Base-by-base conservation (phyloP, 2,797 vertebrate genomes). In the Poecile montanus region DNA sequence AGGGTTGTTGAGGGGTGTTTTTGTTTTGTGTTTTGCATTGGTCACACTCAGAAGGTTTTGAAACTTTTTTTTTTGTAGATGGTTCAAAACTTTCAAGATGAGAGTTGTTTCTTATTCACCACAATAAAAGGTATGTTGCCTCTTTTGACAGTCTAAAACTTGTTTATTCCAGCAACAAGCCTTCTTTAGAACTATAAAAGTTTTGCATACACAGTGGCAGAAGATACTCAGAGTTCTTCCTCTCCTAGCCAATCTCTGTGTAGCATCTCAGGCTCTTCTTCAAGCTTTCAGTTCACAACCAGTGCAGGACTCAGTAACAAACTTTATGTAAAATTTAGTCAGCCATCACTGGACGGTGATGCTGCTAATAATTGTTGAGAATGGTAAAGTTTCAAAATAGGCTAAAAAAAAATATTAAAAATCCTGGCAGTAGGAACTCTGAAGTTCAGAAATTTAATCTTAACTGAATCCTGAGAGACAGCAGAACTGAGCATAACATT, bases 61-160 rank as follows among this genome's bases (percentile, higher is more conserved):
- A n/a, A 94, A 22, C 42, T 32, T 29, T 29, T 93, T 89, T 74
- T 70, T 72, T 89, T 89, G 75, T 94, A 99, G 99, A 99, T 99
- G 99, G 99, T 99, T 98, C 99, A 99, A 94, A 99, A 99, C 97
- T 98, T 99, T 97, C 98, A 98, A 84, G 99, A 99, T 89, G 99
- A 99, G 97, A 99, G 98, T 97, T 99, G 98, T 97, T 99, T 99
- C 98, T 97, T 99, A 96, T 98, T 99, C 97, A 98, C 98, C 97
- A 99, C 98, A 85, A 97, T 99, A 96, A 99, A 99, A 99, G 99
- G 99, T 99, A 98, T 40, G 91, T 88, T 90, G 40, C 44, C 22
- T 40, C 91, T 89, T 71, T 40, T 50, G 21, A 27, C 21, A 42
- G 42, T 65, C n/a, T 18, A 20, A 54, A 71, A 6, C 7, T 2